Base-by-base conservation (phyloP, 1,140 invertebrate species). In the Sitodiplosis mosellana region DNA sequence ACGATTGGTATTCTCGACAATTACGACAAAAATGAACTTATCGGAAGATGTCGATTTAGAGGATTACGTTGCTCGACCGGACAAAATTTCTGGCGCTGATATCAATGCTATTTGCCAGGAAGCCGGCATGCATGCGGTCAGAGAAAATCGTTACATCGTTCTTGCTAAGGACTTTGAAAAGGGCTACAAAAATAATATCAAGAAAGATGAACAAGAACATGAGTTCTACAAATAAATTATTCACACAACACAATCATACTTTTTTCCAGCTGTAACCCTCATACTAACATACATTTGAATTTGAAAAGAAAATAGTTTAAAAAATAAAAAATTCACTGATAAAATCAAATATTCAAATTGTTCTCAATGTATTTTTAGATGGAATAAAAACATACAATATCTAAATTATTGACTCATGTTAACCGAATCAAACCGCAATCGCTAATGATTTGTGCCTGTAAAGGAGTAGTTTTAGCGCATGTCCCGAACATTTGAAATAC, bases 101-200 rank as follows among this genome's bases (percentile, higher is more conserved):
- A 99, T 99, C 51, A 99, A 99, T 68, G 93, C 95, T 22, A 99
- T 99, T 59, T 99, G 94, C 67, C 96, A 99, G 70, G 95, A 99
- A 71, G 90, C 92, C 45, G 77, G 79, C 52, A 83, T 83, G 80
- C 94, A 99, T 66, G 96, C 96, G 6, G 94, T 99, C 0, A 74
- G 96, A 50, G 94, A 99, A 68, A 99, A 99, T 72, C 81, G 46
- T 40, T 98, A 97, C 64, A 94, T 99, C 55, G 93, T 99, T 7
- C 69, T 99, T 33, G 84, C 90, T 2, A 99, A 99, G 70, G 96
- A 99, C 70, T 99, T 99, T 61, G 95, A 99, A 65, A 99, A 99
- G 87, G 73, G 73, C 21, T 99, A 99, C 69, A 99, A 99, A 63
- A 98, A 97, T 63, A 98, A 98, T 61, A 96, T 96, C 54, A 98